phyloP scores from a whole-genome alignment of 2,797 vertebrate genomes.

The Argya squamiceps region DNA sequence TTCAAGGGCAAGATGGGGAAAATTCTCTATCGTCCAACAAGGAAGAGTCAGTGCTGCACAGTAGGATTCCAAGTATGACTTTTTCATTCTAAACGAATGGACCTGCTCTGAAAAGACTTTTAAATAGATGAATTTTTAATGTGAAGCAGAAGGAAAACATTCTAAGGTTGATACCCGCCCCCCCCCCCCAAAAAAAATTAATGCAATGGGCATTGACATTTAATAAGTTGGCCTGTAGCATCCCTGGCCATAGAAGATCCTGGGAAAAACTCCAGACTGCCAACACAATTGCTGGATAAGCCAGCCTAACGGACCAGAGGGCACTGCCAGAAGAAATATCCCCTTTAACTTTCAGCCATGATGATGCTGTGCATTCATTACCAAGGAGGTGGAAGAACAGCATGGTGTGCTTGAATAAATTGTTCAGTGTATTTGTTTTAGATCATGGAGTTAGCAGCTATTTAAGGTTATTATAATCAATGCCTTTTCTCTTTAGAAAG shows the following conservation, averaged over 20 bases:
- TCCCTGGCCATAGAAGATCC: constrained; percentile 8
- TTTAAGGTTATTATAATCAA: neutral
- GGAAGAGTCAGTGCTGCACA: neutral
- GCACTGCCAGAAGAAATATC: constrained; percentile 40
- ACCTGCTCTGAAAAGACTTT: neutral
- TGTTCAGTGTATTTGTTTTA: neutral
- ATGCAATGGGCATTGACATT: constrained; percentile 66
- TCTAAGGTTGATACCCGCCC: neutral
- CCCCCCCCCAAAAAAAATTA: neutral
- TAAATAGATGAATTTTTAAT: neutral
- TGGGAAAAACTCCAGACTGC: constrained; percentile 58
- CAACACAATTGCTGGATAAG: constrained; percentile 27
- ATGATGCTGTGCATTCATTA: constrained; percentile 31
- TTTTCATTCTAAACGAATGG: neutral
- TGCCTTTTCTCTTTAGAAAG: neutral
- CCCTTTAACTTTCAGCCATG: neutral
- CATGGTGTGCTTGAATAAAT: neutral
- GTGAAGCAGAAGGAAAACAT: neutral
- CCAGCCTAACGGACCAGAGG: constrained; percentile 1
- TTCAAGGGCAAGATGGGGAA: neutral
- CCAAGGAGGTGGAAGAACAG: constrained; percentile 2
- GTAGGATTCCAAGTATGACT: neutral
- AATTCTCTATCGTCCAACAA: neutral
- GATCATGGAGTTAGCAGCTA: neutral
- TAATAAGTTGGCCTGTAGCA: constrained; percentile 58